Base-by-base conservation (phyloP, 1,140 invertebrate species). In the Paraescarpia echinospica region DNA sequence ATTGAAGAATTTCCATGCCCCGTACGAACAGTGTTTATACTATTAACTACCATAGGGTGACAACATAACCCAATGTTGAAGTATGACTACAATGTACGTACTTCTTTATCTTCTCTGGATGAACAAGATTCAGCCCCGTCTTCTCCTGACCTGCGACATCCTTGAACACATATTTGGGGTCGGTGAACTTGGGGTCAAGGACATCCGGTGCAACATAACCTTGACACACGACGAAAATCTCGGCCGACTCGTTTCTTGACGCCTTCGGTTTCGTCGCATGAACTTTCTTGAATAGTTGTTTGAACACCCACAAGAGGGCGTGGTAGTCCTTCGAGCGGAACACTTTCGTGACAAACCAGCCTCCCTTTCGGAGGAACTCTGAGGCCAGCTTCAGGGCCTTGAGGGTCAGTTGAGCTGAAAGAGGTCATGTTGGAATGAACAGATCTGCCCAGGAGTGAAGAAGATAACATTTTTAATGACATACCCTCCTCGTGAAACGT, bases 201-300 rank as follows among this genome's bases (percentile, higher is more conserved):
- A 98, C 98, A 95, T 98, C 98, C 0, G 99, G 99, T 9, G 99
- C 98, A 92, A 98, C 96, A 95, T 98, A 99, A 91, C 97, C 97
- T 96, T 99, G 98, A 96, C 99, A 99, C 9, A 99, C 98, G 90
- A 99, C 98, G 96, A 99, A 99, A 94, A 99, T 99, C 97, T 99
- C 99, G 92, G 99, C 99, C 1, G 99, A 99, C 96, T 99, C 99
- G 95, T 97, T 98, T 97, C 99, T 97, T 4, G 99, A 99, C 0
- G 99, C 99, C 96, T 99, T 98, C 1, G 99, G 99, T 96, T 99
- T 99, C 88, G 99, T 99, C 1, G 99, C 98, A 96, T 99, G 98
- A 34, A 95, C 96, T 93, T 96, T 96, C 93, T 97, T 98, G 95
- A 99, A 99, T 18, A 99, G 97, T 95, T 99, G 99, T 95, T 99